Percentiles rank a stretch among this genome's conserved stretches.
These are phyloP conservation scores for Cactoblastis cactorum DNA, from an alignment of 2,888 invertebrate genomes.

Conservation along the genomic window DNA sequence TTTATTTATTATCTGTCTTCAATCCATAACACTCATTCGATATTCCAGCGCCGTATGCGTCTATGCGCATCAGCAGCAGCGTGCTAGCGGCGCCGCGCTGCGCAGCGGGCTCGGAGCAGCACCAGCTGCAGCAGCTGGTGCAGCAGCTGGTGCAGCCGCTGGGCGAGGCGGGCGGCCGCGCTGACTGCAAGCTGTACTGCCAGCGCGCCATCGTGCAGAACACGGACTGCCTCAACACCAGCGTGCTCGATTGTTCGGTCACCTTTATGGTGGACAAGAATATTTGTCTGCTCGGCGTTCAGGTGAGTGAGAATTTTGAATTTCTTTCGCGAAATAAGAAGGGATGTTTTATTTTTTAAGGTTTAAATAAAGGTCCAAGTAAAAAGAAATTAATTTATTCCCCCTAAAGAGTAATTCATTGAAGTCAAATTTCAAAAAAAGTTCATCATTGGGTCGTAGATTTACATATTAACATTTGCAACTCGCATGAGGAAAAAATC, in stretches of 20 bases:
- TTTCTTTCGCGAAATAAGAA: too few species aligned
- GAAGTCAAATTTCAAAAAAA: too few species aligned
- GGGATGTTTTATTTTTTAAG: too few species aligned
- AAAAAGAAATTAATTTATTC: too few species aligned
- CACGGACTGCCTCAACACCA: constrained; percentile 86
- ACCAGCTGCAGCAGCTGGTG: neutral
- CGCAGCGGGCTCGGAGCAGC: neutral
- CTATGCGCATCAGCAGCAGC: neutral
- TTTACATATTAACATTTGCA: too few species aligned
- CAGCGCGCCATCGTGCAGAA: constrained; percentile 82
- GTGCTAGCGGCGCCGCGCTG: neutral
- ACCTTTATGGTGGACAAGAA: constrained; percentile 90
- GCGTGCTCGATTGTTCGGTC: constrained; percentile 87
- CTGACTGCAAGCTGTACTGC: constrained; percentile 82
- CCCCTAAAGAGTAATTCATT: too few species aligned
- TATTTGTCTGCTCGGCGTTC: constrained; percentile 86
- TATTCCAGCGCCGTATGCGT: neutral
- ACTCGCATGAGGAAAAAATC: too few species aligned
- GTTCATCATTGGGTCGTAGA: too few species aligned
- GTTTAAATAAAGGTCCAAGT: too few species aligned
- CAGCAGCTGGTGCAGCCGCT: neutral
- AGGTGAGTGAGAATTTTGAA: constrained; percentile 52
- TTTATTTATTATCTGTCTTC: too few species aligned
- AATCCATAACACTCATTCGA: neutral
- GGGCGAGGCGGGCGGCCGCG: constrained; percentile 50